Base-by-base conservation (phyloP, 2,888 invertebrate species). In the Crossocerus cetratus region DNA sequence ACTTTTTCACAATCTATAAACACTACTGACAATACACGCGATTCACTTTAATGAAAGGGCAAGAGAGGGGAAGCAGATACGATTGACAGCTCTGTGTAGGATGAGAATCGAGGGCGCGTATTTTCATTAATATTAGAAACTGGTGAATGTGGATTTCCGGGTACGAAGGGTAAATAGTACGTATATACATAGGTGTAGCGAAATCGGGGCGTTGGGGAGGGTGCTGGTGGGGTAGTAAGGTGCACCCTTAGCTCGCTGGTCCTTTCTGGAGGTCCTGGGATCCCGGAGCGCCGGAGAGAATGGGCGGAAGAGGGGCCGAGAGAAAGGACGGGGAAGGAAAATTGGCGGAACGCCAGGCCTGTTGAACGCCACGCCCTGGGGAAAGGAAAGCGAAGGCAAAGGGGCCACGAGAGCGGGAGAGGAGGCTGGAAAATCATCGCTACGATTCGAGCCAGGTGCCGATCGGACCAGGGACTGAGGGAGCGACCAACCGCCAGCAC, bases 351-450 rank as follows among this genome's bases (percentile, higher is more conserved):
- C 73, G 85, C 88, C 88, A 88, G 86, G 87, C 87, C 87, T 88
- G 88, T 88, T 88, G 88, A 88, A 84, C 85, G 84, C 83, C 85
- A 84, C 84, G 84, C 87, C 84, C 84, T 77, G 83, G 83, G 81
- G 81, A 82, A 82, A 80, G 80, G 80, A 80, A 82, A 75, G 72
- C 72, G 76, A 80, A 77, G 72, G 65, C 80, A 72, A 63, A 76
- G 71, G 74, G 73, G 72, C 69, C 62, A 5, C 5, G 32, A 32
- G 32, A 11, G 45, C 14, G 74, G 69, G 69, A 63, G 63, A 59
- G 71, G 57, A 74, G 72, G 77, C 66, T 79, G 74, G 75, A 69
- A 78, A 81, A 81, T 80, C 78, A 79, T 83, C 77, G 76, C 74
- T 75, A 71, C 74, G 74, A 83, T 85, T 82, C 78, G 67, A 71